phyloP scores from a whole-genome alignment of 64 coral and sea anemone genomes.

The Hydrozoanthus tunicans region DNA sequence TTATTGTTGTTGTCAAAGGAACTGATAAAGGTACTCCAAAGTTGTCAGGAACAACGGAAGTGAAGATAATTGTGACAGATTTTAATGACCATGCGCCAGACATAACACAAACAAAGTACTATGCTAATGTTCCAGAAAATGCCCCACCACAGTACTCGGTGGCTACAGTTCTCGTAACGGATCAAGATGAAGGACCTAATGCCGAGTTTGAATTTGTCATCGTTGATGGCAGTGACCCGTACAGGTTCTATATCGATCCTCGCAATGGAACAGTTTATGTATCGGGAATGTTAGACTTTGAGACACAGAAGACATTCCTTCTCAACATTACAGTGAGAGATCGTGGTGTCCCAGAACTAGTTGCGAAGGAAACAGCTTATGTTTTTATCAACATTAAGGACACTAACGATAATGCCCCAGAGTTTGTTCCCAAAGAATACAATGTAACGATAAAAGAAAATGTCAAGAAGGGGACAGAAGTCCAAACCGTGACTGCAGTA shows the following conservation, averaged over 20 bases:
- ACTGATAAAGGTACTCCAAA: conserved; percentile 74
- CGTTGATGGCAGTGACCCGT: conserved; percentile 66
- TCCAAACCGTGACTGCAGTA: conserved; percentile 73
- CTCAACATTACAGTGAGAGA: conserved; percentile 78
- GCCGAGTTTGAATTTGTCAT: conserved; percentile 82
- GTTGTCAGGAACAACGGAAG: conserved; percentile 62
- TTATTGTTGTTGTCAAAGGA: conserved; percentile 65
- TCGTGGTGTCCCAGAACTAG: conserved; percentile 61
- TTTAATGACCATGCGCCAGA: conserved; percentile 65
- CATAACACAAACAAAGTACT: conserved; percentile 59
- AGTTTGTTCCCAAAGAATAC: conserved; percentile 82
- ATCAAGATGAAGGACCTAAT: conserved; percentile 79
- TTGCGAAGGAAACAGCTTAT: conserved; percentile 58
- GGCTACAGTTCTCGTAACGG: conserved; percentile 40
- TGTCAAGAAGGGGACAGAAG: conserved; percentile 35
- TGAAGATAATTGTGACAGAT: conserved; percentile 66
- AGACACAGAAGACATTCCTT: conserved; percentile 67
- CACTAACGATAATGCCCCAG: conserved; percentile 88
- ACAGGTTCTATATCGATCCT: conserved; percentile 83
- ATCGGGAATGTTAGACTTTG: conserved; percentile 81
- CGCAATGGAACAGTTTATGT: conserved; percentile 71
- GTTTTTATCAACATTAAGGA: conserved; percentile 84
- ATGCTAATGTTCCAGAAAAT: conserved; percentile 65
- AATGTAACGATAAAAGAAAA: conserved; percentile 61
- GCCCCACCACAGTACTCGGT: conserved; percentile 66